Percentiles rank a stretch among this genome's conserved stretches.
Conservation (phyloP, 2,797 vertebrate genomes). For the Bradypodion ventrale region DNA sequence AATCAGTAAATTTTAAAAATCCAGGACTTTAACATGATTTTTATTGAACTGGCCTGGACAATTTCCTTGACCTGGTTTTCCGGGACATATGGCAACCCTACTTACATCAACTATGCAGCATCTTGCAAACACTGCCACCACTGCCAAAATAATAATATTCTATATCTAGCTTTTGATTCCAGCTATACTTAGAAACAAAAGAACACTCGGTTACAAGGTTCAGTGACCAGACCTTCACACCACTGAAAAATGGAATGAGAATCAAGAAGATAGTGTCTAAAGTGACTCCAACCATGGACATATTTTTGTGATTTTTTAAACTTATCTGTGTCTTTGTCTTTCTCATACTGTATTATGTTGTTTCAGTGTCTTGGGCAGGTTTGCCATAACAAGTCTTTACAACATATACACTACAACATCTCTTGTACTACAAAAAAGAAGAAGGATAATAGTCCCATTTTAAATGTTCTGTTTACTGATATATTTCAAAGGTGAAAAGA, state of each 20-base stretch:
- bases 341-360: neutral
- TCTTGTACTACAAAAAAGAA: neutral
- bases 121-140: no score
- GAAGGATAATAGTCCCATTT: neutral
- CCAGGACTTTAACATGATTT: no score
- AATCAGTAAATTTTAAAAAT: no score
- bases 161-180: no score
- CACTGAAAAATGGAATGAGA: neutral
- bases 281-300: neutral
- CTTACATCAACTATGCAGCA: no score
- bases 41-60: no score
- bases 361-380: neutral
- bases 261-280: no score
- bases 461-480: slow-evolving; percentile 18
- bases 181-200: no score
- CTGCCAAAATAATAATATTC: no score
- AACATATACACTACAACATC: neutral
- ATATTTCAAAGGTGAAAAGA: neutral
- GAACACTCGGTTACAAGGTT: neutral
- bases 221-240: neutral
- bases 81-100: no score
- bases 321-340: neutral
- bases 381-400: neutral
- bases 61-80: no score
- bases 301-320: neutral